Base-by-base conservation (phyloP, 2,113 vertebrate genomes). In the Trinectes maculatus region DNA sequence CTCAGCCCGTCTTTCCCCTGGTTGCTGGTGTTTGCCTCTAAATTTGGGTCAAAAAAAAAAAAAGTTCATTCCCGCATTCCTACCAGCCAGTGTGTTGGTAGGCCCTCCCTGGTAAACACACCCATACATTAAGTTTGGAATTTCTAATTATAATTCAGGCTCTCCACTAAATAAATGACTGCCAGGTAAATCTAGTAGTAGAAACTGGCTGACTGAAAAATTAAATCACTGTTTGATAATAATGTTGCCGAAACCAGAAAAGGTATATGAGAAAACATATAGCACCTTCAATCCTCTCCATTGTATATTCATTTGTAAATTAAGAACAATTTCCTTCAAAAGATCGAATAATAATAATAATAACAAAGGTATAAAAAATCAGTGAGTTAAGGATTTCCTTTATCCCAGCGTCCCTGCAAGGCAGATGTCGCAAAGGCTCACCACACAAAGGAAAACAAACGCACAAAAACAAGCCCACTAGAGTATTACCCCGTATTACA, bases 371-470 rank as follows among this genome's bases (percentile, higher is more conserved):
- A 19, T 11, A 16, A 16, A 34, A 18, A 18, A 57, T 31, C n/a
- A n/a, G n/a, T 28, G 11, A 28, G 44, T 58, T n/a, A 61, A 18
- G 26, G 24, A 43, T 43, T 37, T 42, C 6, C 40, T 9, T 3
- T 48, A 53, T 42, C 26, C 22, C 46, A 37, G 39, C 52, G 61
- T 54, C 47, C 76, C 19, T 40, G 56, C 28, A 60, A 36, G 24
- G 60, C 65, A 63, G 63, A 66, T 43, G 21, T 58, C 46, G 34
- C 71, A 73, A 19, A 22, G 51, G 47, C 55, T 86, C 74, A 78
- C 71, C 78, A 68, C 60, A 75, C n/a, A n/a, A 80, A 71, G 76
- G 55, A 77, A 83, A 85, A 79, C 67, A 53, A 71, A 71, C 29
- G 61, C 59, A 44, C 57, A 9, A 16, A 65, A 82, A 74, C 70